Conservation (phyloP, 2,888 invertebrate genomes). For the Timema podura region DNA sequence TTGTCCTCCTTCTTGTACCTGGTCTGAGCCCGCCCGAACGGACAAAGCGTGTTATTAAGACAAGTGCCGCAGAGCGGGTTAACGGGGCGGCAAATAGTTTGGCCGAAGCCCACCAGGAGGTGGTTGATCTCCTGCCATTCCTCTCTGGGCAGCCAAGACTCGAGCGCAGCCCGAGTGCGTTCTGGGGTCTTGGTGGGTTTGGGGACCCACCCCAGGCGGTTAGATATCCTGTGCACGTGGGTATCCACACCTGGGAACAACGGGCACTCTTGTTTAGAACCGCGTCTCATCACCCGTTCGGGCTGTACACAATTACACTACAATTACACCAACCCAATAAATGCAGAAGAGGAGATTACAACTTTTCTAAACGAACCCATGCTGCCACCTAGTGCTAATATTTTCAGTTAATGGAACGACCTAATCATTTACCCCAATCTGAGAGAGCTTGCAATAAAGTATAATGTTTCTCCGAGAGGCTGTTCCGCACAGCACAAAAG, state of each 20-base stretch:
- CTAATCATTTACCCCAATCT: no score
- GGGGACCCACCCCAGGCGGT: constrained; percentile 82
- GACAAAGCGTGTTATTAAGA: constrained; percentile 78
- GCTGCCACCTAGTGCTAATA: no score
- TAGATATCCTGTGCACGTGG: constrained; percentile 93
- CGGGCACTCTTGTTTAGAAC: no score
- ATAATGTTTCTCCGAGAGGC: no score
- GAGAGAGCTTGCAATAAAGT: no score
- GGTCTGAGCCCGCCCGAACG: constrained; percentile 49
- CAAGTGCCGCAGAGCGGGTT: constrained; percentile 80
- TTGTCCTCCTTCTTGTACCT: neutral
- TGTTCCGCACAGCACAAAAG: no score
- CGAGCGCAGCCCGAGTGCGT: constrained; percentile 75
- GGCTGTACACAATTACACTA: no score
- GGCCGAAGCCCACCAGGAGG: constrained; percentile 95
- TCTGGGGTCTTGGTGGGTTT: constrained; percentile 77
- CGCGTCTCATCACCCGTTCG: no score
- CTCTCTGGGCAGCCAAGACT: constrained; percentile 83
- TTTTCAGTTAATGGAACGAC: no score
- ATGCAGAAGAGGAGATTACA: no score
- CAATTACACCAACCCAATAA: no score
- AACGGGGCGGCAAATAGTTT: constrained; percentile 81
- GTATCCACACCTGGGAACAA: constrained; percentile 77
- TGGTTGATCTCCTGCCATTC: constrained; percentile 86
- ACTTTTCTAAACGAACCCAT: no score